These are phyloP conservation scores for Xiphias gladius DNA, from an alignment of 2,113 vertebrate genomes.

Conservation along the genomic window DNA sequence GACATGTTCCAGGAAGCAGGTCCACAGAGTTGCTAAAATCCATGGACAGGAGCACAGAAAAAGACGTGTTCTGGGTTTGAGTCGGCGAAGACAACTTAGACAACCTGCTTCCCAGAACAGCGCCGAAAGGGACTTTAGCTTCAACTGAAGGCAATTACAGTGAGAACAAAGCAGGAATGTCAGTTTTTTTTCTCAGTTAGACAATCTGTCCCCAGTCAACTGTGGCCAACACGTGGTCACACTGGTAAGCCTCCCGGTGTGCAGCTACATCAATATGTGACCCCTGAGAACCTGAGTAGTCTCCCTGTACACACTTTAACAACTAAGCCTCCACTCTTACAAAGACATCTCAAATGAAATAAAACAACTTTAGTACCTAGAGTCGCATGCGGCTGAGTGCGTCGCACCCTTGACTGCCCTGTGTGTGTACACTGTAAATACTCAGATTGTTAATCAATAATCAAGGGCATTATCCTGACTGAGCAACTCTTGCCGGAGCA, in stretches of 20 bases:
- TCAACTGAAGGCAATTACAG: conserved; percentile 9
- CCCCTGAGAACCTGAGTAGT: conserved; percentile 4
- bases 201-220: conserved; percentile 1
- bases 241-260: conserved; percentile 11
- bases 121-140: conserved; percentile 17
- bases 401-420: neutral
- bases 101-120: conserved; percentile 16
- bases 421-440: conserved; percentile 48
- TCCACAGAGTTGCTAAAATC: too few relatives aligned
- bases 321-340: neutral
- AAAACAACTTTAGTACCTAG: neutral
- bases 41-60: too few relatives aligned
- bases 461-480: conserved; percentile 31
- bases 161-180: neutral
- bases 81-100: neutral
- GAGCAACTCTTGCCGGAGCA: conserved; percentile 8
- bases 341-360: neutral
- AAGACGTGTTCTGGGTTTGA: neutral
- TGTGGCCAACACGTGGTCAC: conserved; percentile 7
- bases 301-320: neutral
- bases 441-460: conserved; percentile 52
- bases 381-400: conserved; percentile 44
- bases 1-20: conserved; percentile 10
- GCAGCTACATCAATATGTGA: neutral
- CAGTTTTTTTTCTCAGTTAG: conserved; percentile 6